These are phyloP conservation scores for Furcifer pardalis DNA, from an alignment of 2,797 vertebrate genomes.

Conservation along the genomic window DNA sequence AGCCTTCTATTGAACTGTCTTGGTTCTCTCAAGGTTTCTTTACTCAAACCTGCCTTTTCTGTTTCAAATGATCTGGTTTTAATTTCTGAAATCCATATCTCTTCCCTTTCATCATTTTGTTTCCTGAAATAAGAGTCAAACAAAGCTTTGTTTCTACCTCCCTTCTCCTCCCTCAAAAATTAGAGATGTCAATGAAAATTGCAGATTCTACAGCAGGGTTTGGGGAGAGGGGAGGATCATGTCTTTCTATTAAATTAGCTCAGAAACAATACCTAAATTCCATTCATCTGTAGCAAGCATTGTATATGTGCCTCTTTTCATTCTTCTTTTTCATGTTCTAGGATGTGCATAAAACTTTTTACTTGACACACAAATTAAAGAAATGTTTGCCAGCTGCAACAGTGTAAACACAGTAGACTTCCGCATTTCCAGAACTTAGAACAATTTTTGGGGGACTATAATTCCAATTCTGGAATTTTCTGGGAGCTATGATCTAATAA, in stretches of 20 bases:
- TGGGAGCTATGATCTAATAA: too few species aligned
- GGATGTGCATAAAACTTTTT: conserved; percentile 8
- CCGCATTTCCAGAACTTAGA: background rate
- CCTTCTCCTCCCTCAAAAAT: background rate
- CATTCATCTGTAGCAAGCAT: background rate
- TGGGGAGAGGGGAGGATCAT: background rate
- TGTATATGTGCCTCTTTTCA: background rate
- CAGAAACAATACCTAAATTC: background rate
- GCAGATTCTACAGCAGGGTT: background rate
- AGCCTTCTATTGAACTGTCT: background rate
- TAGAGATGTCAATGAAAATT: background rate
- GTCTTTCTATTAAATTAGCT: background rate
- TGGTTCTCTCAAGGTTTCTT: background rate
- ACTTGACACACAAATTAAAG: background rate
- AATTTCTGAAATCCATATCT: background rate
- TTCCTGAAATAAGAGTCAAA: background rate
- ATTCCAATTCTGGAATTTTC: too few species aligned
- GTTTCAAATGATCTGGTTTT: background rate
- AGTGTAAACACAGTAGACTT: background rate
- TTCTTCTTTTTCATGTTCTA: background rate
- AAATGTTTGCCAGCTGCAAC: background rate
- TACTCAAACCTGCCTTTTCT: background rate
- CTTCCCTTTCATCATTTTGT: background rate
- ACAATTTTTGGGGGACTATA: too few species aligned
- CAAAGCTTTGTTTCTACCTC: background rate